Conservation (phyloP, 2,888 invertebrate genomes). For the Callyntrura guangdongensis region DNA sequence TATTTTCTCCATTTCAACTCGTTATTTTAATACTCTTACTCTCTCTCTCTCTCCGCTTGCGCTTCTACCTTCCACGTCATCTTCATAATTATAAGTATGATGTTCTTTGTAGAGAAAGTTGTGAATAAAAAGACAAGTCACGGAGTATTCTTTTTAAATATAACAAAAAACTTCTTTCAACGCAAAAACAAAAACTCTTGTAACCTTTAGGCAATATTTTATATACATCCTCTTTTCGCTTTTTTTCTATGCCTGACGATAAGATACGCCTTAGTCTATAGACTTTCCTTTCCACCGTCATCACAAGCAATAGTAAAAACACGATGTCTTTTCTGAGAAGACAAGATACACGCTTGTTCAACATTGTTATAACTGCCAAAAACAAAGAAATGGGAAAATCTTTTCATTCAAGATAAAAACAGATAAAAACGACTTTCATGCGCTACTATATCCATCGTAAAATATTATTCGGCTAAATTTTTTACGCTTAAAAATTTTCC, state of each 20-base stretch:
- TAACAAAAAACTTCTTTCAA: not conserved
- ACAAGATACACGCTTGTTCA: not conserved
- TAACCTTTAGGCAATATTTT: not conserved
- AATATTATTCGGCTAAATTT: too few relatives aligned
- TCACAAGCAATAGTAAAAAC: not conserved
- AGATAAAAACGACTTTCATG: not conserved
- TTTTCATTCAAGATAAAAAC: not conserved
- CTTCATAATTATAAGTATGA: slow-evolving; percentile 17
- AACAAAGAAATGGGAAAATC: not conserved
- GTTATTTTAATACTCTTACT: slow-evolving; percentile 3
- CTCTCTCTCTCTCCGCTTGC: too few relatives aligned
- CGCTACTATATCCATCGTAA: not conserved
- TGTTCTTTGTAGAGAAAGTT: slow-evolving; percentile 4
- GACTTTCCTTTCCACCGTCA: too few relatives aligned
- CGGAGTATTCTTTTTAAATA: not conserved
- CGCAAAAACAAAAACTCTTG: not conserved
- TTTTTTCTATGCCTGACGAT: not conserved
- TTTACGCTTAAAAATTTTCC: too few relatives aligned
- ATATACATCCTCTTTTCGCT: not conserved
- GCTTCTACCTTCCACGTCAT: not conserved
- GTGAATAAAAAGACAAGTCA: not conserved
- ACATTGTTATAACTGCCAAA: not conserved
- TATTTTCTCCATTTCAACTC: slow-evolving; percentile 29
- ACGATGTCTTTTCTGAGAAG: not conserved
- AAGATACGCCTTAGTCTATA: too few relatives aligned